These are phyloP conservation scores for Synanthedon andrenaeformis DNA, from an alignment of 2,888 invertebrate species.

Conservation along the genomic window DNA sequence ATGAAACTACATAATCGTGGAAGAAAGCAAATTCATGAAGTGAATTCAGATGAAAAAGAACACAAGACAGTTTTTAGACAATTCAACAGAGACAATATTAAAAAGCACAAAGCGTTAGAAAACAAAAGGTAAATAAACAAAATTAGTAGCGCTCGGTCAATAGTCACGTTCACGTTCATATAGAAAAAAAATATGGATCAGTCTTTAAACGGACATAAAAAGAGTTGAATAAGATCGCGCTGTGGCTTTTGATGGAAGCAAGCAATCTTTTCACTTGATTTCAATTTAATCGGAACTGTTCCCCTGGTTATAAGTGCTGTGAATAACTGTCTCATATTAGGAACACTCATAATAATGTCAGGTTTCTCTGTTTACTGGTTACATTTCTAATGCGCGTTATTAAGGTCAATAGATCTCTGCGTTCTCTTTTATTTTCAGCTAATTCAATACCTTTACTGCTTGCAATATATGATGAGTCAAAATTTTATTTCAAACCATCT, in stretches of 20 bases:
- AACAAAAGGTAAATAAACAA: slow-evolving; percentile 15
- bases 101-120: slow-evolving; percentile 21
- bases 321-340: not conserved
- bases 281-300: slow-evolving; percentile 4
- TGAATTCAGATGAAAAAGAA: slow-evolving; percentile 2
- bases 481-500: too few relatives aligned
- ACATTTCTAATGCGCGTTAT: slow-evolving; percentile 42
- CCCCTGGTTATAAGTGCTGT: not conserved
- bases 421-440: not conserved
- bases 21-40: not conserved
- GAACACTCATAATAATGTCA: slow-evolving; percentile 1
- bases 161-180: not conserved
- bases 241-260: not conserved
- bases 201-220: not conserved
- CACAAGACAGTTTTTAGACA: not conserved
- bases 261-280: slow-evolving; percentile 1
- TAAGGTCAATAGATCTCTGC: slow-evolving; percentile 32
- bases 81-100: slow-evolving; percentile 3
- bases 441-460: too few relatives aligned
- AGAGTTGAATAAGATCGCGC: not conserved
- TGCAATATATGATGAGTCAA: too few relatives aligned
- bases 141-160: slow-evolving; percentile 8
- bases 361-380: slow-evolving; percentile 29
- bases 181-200: not conserved
- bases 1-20: slow-evolving; percentile 1